Evolutionary conservation across 2,113 vertebrate genomes (phyloP).

Genomic region (Pandion haliaetus): DNA sequence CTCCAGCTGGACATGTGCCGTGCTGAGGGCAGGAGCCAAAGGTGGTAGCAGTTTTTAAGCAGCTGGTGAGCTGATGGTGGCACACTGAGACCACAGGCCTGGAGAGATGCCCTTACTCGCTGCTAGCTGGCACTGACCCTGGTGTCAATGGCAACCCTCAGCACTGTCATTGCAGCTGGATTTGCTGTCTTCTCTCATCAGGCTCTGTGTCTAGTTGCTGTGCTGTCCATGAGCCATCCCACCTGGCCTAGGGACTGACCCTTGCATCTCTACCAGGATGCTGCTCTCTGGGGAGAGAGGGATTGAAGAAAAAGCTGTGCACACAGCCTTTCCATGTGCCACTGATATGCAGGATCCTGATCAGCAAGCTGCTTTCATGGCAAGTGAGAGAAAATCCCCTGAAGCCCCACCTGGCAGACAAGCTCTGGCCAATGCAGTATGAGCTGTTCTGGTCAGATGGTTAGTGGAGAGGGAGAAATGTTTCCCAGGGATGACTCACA

Average conservation of each 20-base stretch:
- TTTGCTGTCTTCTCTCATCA: background rate
- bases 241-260: background rate
- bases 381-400: background rate
- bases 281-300: background rate
- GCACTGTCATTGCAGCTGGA: background rate
- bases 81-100: background rate
- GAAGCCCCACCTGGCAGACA: background rate
- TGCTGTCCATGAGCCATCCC: background rate
- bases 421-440: background rate
- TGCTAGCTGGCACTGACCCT: background rate
- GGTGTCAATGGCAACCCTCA: background rate
- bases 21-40: background rate
- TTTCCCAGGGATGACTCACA: constrained; percentile 45
- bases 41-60: background rate
- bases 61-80: background rate
- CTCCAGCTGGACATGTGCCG: background rate
- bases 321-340: background rate
- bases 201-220: background rate
- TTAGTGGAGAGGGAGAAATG: background rate
- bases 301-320: background rate
- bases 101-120: background rate
- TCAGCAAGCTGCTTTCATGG: background rate
- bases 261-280: background rate
- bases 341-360: background rate
- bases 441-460: background rate